Evolutionary conservation across 2,888 invertebrate species (phyloP).

Genomic region (Amaurobius ferox): DNA sequence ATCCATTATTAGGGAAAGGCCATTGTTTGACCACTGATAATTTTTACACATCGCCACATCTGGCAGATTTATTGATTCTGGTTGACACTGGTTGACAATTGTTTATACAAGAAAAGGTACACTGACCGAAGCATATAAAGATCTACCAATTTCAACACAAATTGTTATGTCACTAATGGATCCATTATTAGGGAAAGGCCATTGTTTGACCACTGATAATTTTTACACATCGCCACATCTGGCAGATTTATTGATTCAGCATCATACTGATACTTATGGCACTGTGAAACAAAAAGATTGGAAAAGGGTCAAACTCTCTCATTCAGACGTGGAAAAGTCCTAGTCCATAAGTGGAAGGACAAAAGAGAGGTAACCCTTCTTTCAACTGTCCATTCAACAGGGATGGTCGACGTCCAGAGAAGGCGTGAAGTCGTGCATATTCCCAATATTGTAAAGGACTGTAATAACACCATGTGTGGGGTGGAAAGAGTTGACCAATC

Average conservation of each 20-base stretch:
- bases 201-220: neutral
- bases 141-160: neutral
- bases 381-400: conserved; percentile 18
- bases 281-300: neutral
- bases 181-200: neutral
- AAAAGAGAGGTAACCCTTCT: conserved; percentile 12
- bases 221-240: neutral
- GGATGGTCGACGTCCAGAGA: conserved; percentile 6
- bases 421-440: too few relatives aligned
- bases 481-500: conserved; percentile 16
- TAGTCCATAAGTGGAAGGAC: neutral
- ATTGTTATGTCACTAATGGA: neutral
- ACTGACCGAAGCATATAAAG: neutral
- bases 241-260: neutral
- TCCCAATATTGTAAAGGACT: neutral
- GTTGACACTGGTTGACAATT: neutral
- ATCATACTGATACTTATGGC: neutral
- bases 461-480: neutral
- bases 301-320: neutral
- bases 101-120: neutral
- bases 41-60: neutral
- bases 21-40: neutral
- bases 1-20: neutral
- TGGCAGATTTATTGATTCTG: neutral
- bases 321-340: neutral